Percentiles rank a stretch among this genome's conserved stretches.
Evolutionary conservation across 1,140 invertebrate species (phyloP).

Genomic region (Trissolcus basalis): DNA sequence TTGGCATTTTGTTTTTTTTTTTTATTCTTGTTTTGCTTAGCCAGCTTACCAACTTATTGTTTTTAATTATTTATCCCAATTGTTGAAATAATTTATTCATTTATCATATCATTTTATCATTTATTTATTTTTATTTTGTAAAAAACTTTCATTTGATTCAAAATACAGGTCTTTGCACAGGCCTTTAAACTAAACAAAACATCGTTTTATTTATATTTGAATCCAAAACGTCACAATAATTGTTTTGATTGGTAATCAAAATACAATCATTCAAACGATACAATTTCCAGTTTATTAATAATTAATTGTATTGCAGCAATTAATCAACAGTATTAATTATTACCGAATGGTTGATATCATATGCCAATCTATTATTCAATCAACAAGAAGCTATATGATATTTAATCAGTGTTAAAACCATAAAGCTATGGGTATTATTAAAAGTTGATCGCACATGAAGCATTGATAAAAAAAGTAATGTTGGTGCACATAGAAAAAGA

Average conservation of each 20-base stretch:
- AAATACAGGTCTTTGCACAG: too few species aligned
- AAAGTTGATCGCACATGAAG: slow-evolving; percentile 27
- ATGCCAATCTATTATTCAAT: slow-evolving; percentile 27
- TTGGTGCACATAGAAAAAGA: slow-evolving; percentile 17
- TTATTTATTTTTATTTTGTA: too few species aligned
- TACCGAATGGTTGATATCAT: slow-evolving; percentile 14
- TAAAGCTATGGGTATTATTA: slow-evolving; percentile 20
- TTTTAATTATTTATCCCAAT: too few species aligned
- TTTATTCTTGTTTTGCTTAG: too few species aligned
- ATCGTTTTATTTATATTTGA: slow-evolving; percentile 2
- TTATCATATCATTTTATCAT: too few species aligned
- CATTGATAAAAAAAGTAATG: slow-evolving; percentile 14
- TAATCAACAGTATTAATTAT: slow-evolving; percentile 29
- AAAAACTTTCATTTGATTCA: too few species aligned
- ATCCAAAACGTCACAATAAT: slow-evolving; percentile 16
- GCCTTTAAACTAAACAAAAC: slow-evolving; percentile 2
- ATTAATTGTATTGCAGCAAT: slow-evolving; percentile 26
- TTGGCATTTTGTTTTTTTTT: too few species aligned
- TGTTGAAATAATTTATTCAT: too few species aligned
- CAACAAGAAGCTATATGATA: slow-evolving; percentile 3
- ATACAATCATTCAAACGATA: slow-evolving; percentile 8
- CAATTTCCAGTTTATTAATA: slow-evolving; percentile 31
- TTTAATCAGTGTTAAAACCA: slow-evolving; percentile 16
- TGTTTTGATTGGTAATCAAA: slow-evolving; percentile 38
- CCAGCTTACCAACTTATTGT: too few species aligned